These are phyloP conservation scores for Montifringilla adamsi DNA, from an alignment of 2,113 vertebrate genomes.

Conservation along the genomic window DNA sequence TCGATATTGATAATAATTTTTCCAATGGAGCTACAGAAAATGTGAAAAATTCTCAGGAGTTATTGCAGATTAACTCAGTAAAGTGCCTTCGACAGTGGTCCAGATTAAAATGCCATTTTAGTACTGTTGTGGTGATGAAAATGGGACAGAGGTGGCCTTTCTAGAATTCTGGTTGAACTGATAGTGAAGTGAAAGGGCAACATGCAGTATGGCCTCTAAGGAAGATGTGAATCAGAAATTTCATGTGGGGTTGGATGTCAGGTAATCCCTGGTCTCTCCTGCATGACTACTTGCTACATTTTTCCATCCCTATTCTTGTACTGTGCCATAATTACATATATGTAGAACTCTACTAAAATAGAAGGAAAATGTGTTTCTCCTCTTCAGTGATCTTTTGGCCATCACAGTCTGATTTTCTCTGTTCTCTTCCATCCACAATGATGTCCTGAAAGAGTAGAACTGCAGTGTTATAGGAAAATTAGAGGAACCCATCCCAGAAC, in stretches of 20 bases:
- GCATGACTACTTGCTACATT: not conserved
- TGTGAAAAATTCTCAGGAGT: not conserved
- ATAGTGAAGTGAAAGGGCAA: not conserved
- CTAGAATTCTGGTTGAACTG: not conserved
- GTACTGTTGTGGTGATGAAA: not conserved
- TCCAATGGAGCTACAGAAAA: not conserved
- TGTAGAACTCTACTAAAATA: not conserved
- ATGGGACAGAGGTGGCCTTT: not conserved
- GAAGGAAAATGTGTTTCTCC: not conserved
- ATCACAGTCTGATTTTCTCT: not conserved
- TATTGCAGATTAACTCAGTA: not conserved
- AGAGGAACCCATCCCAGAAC: not conserved
- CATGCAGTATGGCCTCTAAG: not conserved
- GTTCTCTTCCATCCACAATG: not conserved
- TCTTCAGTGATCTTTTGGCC: not conserved
- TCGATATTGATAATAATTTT: not conserved
- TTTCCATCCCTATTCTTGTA: not conserved
- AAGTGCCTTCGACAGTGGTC: not conserved
- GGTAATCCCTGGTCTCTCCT: not conserved
- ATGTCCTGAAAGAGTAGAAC: not conserved
- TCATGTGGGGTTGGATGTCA: not conserved
- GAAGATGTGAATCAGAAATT: not conserved
- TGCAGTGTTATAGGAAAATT: not conserved
- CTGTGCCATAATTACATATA: not conserved
- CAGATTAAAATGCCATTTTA: not conserved